Evolutionary conservation across 2,113 vertebrate genomes (phyloP).

Genomic region (Dendropsophus ebraccatus): DNA sequence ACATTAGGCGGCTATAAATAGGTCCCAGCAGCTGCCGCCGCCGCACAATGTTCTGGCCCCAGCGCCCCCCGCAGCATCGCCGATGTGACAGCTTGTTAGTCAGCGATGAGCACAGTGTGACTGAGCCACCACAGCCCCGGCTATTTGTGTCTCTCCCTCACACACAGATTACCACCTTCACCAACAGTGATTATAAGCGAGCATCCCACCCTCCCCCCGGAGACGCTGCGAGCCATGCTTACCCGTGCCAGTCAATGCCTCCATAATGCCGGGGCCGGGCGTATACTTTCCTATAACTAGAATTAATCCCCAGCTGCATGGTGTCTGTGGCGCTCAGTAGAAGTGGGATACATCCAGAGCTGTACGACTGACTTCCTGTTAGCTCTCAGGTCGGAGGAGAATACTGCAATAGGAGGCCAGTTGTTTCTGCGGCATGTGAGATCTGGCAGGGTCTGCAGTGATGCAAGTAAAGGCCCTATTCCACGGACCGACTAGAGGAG

Average conservation of each 20-base stretch:
- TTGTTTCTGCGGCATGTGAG: too few relatives aligned
- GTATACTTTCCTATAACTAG: neutral
- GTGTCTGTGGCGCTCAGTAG: too few relatives aligned
- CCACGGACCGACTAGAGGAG: too few relatives aligned
- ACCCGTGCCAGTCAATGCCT: neutral
- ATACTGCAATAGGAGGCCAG: too few relatives aligned
- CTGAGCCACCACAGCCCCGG: neutral
- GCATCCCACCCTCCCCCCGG: neutral
- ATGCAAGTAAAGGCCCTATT: too few relatives aligned
- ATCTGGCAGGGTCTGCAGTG: too few relatives aligned
- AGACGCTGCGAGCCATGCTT: neutral
- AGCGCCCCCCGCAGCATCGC: neutral
- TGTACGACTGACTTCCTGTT: too few relatives aligned
- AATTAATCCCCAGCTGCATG: too few relatives aligned
- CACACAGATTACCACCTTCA: neutral
- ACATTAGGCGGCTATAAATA: neutral
- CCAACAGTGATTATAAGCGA: neutral
- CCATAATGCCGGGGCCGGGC: neutral
- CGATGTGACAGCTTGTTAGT: slow-evolving; percentile 13
- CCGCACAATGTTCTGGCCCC: neutral
- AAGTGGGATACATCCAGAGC: too few relatives aligned
- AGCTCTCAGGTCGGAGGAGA: too few relatives aligned
- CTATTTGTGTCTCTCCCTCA: neutral
- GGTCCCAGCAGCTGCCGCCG: neutral
- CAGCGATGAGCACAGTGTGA: neutral